Evolutionary conservation across 2,113 vertebrate genomes (phyloP).

Genomic region (Ctenomys sociabilis): DNA sequence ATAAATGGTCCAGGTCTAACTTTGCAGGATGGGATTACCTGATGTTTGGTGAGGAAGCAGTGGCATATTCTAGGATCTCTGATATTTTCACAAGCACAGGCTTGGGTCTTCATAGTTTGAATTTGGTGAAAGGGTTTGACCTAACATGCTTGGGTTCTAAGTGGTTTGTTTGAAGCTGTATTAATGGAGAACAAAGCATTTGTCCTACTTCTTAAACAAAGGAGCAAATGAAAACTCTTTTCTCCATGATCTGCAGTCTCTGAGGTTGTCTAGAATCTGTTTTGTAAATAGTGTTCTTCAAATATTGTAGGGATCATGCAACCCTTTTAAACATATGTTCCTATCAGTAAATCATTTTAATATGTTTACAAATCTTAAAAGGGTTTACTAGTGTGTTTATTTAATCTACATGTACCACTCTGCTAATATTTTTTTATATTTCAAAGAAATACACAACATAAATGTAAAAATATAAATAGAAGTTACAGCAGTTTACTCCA

Average conservation of each 20-base stretch:
- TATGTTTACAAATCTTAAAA: background rate
- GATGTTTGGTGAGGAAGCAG: background rate
- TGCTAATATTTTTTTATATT: background rate
- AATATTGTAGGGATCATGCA: background rate
- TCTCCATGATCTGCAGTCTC: background rate
- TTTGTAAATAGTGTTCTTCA: background rate
- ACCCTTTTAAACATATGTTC: background rate
- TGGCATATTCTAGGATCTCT: background rate
- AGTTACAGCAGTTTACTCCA: background rate
- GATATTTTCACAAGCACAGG: background rate
- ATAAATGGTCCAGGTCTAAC: background rate
- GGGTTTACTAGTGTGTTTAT: background rate
- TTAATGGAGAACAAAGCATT: background rate
- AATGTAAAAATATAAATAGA: background rate
- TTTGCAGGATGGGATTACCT: background rate
- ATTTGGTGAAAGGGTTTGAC: background rate
- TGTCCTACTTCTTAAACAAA: background rate
- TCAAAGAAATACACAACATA: background rate
- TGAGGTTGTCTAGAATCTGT: background rate
- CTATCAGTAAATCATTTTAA: background rate
- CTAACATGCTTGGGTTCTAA: background rate
- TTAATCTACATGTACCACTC: background rate
- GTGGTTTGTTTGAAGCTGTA: background rate
- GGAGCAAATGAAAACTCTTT: background rate
- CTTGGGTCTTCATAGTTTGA: constrained; percentile 6